Evolutionary conservation across 2,888 invertebrate genomes (phyloP).

Genomic region (Pollenia labialis): DNA sequence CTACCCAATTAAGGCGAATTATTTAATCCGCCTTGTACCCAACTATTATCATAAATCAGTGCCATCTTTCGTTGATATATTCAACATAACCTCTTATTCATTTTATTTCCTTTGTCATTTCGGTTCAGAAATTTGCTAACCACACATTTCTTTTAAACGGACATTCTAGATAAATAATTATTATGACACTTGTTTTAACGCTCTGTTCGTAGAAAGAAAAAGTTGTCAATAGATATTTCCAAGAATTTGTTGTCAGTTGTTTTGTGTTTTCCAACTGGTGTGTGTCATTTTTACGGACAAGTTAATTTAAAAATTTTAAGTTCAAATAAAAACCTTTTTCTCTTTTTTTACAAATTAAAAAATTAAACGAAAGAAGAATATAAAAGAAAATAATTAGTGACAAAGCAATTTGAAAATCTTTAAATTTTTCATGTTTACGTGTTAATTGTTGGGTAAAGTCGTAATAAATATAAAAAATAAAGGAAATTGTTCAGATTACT

Average conservation of each 20-base stretch:
- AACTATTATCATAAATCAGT: no score
- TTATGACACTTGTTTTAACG: conserved; percentile 23
- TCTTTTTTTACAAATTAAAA: not conserved
- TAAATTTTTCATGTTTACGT: conserved; percentile 21
- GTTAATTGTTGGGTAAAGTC: conserved; percentile 44
- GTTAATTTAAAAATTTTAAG: not conserved
- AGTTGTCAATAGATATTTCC: not conserved
- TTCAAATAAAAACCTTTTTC: not conserved
- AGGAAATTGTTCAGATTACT: conserved; percentile 7
- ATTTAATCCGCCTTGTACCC: no score
- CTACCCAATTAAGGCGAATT: no score
- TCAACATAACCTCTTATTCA: no score
- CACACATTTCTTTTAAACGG: not conserved
- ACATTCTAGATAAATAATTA: not conserved
- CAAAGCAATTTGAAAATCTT: conserved; percentile 64
- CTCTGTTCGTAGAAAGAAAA: not conserved
- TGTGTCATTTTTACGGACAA: conserved; percentile 25
- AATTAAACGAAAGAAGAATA: not conserved
- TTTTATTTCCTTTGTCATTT: not conserved
- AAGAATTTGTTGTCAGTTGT: conserved; percentile 42
- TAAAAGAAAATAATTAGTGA: conserved; percentile 64
- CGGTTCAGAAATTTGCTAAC: not conserved
- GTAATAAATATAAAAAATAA: not conserved
- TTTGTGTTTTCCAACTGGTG: conserved; percentile 45
- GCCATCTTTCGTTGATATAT: no score